phyloP scores from a whole-genome alignment of 1,140 invertebrate genomes.

The Bemisia tabaci region DNA sequence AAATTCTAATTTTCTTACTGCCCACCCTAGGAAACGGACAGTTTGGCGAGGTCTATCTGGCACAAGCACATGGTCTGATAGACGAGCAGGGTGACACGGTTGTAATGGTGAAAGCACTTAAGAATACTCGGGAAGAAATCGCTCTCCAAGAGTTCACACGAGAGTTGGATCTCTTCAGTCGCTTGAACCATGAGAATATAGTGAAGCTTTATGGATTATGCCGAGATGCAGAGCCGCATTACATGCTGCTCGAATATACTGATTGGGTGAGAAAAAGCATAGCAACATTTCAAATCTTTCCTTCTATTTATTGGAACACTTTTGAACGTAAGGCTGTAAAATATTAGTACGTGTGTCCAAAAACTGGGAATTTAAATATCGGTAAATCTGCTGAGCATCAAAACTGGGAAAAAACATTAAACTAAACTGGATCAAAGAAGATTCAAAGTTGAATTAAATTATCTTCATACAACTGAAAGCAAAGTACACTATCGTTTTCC shows the following conservation, averaged over 20 bases:
- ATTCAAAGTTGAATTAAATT: too few species aligned
- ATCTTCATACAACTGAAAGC: too few species aligned
- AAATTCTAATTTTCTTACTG: too few species aligned
- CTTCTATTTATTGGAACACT: too few species aligned
- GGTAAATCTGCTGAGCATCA: too few species aligned
- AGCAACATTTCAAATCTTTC: too few species aligned
- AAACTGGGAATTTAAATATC: too few species aligned
- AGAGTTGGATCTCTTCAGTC: conserved; percentile 71
- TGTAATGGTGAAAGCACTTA: conserved; percentile 58
- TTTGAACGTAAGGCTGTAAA: too few species aligned
- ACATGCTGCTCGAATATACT: conserved; percentile 78
- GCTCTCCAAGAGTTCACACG: conserved; percentile 68
- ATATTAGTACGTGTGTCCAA: too few species aligned
- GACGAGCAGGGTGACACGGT: conserved; percentile 28
- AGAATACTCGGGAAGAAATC: conserved; percentile 60
- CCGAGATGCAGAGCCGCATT: conserved; percentile 69
- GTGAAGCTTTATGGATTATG: conserved; percentile 66
- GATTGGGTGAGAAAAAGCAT: conserved; percentile 87
- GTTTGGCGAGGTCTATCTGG: conserved; percentile 78
- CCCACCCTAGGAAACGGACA: conserved; percentile 79
- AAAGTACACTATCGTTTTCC: too few species aligned
- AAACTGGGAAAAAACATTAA: too few species aligned
- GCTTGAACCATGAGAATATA: conserved; percentile 65
- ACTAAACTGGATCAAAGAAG: too few species aligned
- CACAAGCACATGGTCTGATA: conserved; percentile 39